Evolutionary conservation across 2,888 invertebrate species (phyloP), one percentile per base, ranked within the genome.

Genomic region (Pediacus dermestoides): DNA sequence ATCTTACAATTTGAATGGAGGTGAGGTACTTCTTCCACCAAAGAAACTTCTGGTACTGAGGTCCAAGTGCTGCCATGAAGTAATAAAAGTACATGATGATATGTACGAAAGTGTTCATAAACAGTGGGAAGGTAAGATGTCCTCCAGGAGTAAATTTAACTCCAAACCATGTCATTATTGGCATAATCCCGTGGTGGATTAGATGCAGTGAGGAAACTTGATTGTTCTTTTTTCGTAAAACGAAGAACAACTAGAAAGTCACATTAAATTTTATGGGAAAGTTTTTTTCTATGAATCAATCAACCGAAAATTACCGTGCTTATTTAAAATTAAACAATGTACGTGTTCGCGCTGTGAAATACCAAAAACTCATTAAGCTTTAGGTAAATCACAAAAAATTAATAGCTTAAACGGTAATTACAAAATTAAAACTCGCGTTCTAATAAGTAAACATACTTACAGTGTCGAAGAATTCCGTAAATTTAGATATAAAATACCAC

Each of bases 21-120:
- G 94, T 94, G 64, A 94, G 79, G 70, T 94, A 92, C 66, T 85
- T 90, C 75, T 94, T 94, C 94, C 94, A 94, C 93, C 93, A 94
- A 47, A 94, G 76, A 66, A 85, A 94, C 59, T 80, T 83, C 68
- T 88, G 86, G 68, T 88, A 78, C 34, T 77, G 75, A 4, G 93
- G 93, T 41, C 95, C 94, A 72, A 93, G 76, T 16, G 94, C 94
- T 31, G 93, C 82, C 61, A 94, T 71, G 75, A 95, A 77, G 66
- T 93, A 93, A 74, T 95, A 96, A 3, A 82, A 75, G 72, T 96
- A 95, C 95, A 96, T 96, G 52, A 95, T 76, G 58, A 95, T 86
- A 72, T 96, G 95, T n/a, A 96, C 93, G 70, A 93, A 93, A 1
- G 93, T 91, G 71, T 95, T 96, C 61, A 94, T 74, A 55, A 93